Evolutionary conservation across 2,888 invertebrate genomes (phyloP), one percentile per base, ranked within the genome.

Genomic region (Eulithis testata): DNA sequence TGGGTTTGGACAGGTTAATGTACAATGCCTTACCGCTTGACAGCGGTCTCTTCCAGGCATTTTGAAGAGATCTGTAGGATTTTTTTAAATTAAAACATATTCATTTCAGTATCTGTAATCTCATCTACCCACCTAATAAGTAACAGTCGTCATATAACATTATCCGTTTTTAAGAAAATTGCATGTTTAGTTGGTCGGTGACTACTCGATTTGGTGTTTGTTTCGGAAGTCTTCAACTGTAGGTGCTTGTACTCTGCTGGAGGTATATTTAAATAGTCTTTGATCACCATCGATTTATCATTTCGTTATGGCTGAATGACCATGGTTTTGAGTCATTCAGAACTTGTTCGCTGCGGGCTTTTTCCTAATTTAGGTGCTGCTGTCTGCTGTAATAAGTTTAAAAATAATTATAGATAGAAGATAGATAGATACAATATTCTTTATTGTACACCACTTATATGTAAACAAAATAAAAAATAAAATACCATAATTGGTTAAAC

Each of bases 171-270:
- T 21, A 21, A 21, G 21, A 9, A 49, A 49, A 49, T 11, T 8
- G 3, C 2, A 47, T 14, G 9, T 49, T 49, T 5, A n/a, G 21
- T 21, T 21, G 49, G 14, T 14, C 21, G 9, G n/a, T 27, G 58
- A 40, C 27, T 49, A 12, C 43, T 14, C 9, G n/a, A 52, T 50
- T 55, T 31, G 55, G 55, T 50, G 61, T 55, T 61, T 61, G 55
- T 55, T 55, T 61, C 55, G 49, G 55, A 50, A 43, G 37, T 47
- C 49, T 8, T 11, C 14, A 3, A 11, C 36, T 52, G 52, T 52
- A 49, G 56, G 31, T 14, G 36, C 31, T 47, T 14, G 44, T 44
- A 31, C 12, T 36, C 37, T 14, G 21, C 50, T 50, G 47, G 47
- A 49, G 21, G 49, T 49, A 49, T 3, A 12, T 47, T 21, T 21